Evolutionary conservation across 2,888 invertebrate genomes (phyloP).

Genomic region (Agrenia bidenticulata): DNA sequence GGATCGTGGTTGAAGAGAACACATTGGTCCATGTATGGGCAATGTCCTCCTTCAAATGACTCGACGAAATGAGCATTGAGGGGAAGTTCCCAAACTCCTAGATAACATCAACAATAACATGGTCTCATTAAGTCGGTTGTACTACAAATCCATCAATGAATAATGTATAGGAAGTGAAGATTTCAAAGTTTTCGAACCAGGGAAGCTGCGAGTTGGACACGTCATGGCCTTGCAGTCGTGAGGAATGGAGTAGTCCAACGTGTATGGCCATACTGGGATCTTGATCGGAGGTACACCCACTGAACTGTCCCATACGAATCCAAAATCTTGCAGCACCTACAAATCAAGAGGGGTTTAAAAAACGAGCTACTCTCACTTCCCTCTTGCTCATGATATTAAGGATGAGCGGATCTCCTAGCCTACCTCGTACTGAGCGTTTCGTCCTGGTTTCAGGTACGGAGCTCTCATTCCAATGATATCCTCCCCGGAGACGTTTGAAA

Average conservation of each 20-base stretch:
- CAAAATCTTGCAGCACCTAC: slow-evolving; percentile 86
- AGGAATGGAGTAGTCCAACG: slow-evolving; percentile 87
- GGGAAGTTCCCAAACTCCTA: slow-evolving; percentile 88
- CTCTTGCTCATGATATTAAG: neutral
- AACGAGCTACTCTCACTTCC: neutral
- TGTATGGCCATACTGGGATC: slow-evolving; percentile 90
- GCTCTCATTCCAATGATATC: slow-evolving; percentile 86
- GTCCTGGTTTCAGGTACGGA: slow-evolving; percentile 87
- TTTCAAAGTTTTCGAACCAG: too few relatives aligned
- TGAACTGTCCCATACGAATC: slow-evolving; percentile 89
- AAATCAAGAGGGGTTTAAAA: slow-evolving; percentile 30
- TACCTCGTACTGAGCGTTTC: slow-evolving; percentile 88
- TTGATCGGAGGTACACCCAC: slow-evolving; percentile 78
- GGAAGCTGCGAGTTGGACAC: slow-evolving; percentile 86
- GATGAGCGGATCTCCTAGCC: slow-evolving; percentile 19
- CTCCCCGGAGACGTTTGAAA: slow-evolving; percentile 76
- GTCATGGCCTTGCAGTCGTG: slow-evolving; percentile 90
- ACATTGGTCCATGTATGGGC: slow-evolving; percentile 76
- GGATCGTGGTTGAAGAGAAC: slow-evolving; percentile 65
- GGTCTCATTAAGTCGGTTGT: too few relatives aligned
- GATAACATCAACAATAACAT: too few relatives aligned
- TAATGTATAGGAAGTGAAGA: too few relatives aligned
- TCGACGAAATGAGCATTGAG: slow-evolving; percentile 86
- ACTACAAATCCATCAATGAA: too few relatives aligned
- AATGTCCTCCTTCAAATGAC: slow-evolving; percentile 85